phyloP scores from a whole-genome alignment of 92 coral and sea anemone species.

The Virgularia gustaviana region DNA sequence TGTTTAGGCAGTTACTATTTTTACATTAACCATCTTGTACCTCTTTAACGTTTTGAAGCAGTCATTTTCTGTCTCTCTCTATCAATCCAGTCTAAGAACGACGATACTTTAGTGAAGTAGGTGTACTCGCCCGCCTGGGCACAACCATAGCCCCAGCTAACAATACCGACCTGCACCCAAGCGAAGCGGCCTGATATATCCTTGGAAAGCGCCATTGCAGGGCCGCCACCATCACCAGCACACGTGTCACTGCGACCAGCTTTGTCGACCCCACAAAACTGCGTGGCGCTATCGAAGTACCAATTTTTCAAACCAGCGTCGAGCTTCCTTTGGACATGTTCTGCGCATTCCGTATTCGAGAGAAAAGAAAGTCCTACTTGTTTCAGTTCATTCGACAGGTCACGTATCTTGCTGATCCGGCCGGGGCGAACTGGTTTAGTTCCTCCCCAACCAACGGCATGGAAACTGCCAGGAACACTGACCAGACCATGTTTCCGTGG shows the following conservation, averaged over 20 bases:
- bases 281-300: conserved; percentile 43
- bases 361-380: conserved; percentile 58
- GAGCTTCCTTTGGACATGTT: background rate
- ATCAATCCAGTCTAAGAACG: conserved; percentile 2
- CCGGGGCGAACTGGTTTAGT: conserved; percentile 2
- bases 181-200: background rate
- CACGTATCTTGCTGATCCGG: background rate
- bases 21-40: too few relatives aligned
- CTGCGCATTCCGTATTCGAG: conserved; percentile 41
- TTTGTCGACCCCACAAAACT: conserved; percentile 67
- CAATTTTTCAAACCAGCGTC: background rate
- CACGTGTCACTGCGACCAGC: conserved; percentile 54
- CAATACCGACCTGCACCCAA: conserved; percentile 24
- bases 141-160: conserved; percentile 38
- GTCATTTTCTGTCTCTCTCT: too few relatives aligned
- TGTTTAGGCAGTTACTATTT: too few relatives aligned
- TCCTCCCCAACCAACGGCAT: conserved; percentile 65
- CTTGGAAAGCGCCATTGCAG: conserved; percentile 11
- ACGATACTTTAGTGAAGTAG: conserved; percentile 14
- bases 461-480: conserved; percentile 21
- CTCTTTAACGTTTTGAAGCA: too few relatives aligned
- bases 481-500: conserved; percentile 34
- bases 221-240: conserved; percentile 67
- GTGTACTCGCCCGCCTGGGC: conserved; percentile 24
- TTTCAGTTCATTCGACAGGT: conserved; percentile 44